Evolutionary conservation across 2,113 vertebrate species (phyloP), one percentile per base, ranked within the genome.

Genomic region (Phalacrocorax carbo): DNA sequence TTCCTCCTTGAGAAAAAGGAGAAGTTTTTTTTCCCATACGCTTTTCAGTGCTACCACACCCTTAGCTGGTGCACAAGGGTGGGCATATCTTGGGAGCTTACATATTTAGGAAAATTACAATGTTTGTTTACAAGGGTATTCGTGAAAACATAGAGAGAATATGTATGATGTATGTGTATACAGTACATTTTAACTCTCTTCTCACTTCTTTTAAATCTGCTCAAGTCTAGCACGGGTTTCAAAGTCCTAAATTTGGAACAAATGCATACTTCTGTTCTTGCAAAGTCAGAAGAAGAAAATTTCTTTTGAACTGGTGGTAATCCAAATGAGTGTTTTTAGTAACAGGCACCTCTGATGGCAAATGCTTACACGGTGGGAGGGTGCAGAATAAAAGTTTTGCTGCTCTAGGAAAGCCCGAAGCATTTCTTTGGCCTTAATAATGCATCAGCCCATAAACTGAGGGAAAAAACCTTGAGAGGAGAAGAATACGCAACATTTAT

Each of bases 151-250:
- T 0, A 91, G 32, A 62, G 36, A 19, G 21, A 62, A 23, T 55
- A 60, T 38, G 11, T 65, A 9, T 38, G 29, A 51, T 13, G 25
- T 23, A 73, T 1, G 2, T 54, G 7, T 30, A 60, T 40, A 40
- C 30, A 51, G 49, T 5, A 75, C n/a, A 78, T 61, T 94, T 92
- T 48, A 54, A 66, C 36, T 60, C 11, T 57, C 25, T 51, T 73
- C 21, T 78, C 36, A 16, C 11, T 90, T 60, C 16, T 84, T 23
- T 94, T 60, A 88, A 58, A 77, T 70, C 54, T 91, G 44, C n/a
- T 78, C 0, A 0, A 71, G 34, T 48, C 38, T 57, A 40, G 26
- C 9, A 55, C 1, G 3, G 42, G 36, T 46, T 75, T 69, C 34
- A 20, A 84, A 84, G 69, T 77, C 38, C 19, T 30, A 34, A 57